phyloP scores from a whole-genome alignment of 2,797 vertebrate species.

The Muscicapa striata region DNA sequence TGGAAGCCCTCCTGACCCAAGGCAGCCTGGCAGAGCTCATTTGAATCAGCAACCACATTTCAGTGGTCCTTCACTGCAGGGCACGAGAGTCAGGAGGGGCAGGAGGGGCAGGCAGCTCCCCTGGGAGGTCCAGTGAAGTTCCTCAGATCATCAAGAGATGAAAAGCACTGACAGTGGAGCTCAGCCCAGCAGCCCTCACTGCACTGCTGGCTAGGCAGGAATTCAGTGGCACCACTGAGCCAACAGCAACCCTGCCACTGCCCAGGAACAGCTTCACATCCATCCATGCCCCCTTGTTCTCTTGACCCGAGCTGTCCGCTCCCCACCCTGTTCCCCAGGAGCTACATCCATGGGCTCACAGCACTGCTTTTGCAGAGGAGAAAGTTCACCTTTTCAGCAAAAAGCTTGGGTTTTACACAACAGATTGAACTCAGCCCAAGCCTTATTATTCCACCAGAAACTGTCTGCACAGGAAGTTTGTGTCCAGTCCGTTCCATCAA shows the following conservation, averaged over 20 bases:
- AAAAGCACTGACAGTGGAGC: background rate
- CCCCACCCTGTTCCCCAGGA: background rate
- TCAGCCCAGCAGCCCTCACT: background rate
- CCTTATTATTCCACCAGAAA: background rate
- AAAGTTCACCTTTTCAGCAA: background rate
- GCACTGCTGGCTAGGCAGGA: rapidly evolving
- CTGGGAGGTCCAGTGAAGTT: background rate
- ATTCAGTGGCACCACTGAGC: background rate
- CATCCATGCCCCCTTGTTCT: rapidly evolving
- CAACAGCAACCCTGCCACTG: background rate
- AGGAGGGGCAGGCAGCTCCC: background rate
- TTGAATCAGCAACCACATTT: background rate
- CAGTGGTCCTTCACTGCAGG: background rate
- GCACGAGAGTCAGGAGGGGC: background rate
- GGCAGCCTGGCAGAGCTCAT: background rate
- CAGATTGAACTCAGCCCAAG: background rate
- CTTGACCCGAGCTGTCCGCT: rapidly evolving
- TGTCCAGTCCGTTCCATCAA: background rate
- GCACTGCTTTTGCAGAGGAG: background rate
- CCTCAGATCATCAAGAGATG: background rate
- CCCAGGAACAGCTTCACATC: background rate
- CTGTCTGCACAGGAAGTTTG: background rate
- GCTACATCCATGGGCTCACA: background rate
- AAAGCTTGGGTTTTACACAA: background rate
- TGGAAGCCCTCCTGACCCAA: rapidly evolving